These are phyloP conservation scores for Poecilia velifera DNA, from an alignment of 2,797 vertebrate species.

Conservation along the genomic window DNA sequence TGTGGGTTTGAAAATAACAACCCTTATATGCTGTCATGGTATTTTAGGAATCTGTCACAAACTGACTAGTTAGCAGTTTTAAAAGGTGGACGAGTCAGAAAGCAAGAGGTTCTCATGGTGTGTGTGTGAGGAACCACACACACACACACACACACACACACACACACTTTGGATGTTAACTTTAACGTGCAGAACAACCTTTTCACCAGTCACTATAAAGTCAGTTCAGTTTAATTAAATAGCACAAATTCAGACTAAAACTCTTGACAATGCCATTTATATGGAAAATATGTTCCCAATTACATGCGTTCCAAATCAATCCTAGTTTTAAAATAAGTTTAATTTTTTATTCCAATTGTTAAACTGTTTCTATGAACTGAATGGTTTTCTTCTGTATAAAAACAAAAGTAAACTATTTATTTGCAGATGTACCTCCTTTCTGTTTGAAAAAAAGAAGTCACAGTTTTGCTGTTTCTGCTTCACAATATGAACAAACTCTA, in stretches of 20 bases:
- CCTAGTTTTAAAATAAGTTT: neutral
- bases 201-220: neutral
- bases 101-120: neutral
- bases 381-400: neutral
- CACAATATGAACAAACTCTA: conserved; percentile 23
- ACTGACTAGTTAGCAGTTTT: neutral
- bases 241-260: neutral
- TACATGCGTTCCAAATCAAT: neutral
- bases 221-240: neutral
- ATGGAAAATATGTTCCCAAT: neutral
- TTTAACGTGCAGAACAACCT: neutral
- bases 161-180: neutral
- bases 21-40: neutral
- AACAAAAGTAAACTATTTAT: neutral
- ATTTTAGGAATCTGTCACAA: conserved; percentile 5
- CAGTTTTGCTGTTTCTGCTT: conserved; percentile 1
- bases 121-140: neutral
- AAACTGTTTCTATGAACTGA: neutral
- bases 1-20: neutral
- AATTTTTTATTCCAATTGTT: neutral
- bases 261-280: neutral
- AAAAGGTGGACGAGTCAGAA: neutral
- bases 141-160: neutral
- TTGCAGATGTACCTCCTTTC: neutral
- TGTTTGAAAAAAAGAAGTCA: neutral